Conservation (phyloP, 2,888 invertebrate species). For the Rugalucina vietnamica region DNA sequence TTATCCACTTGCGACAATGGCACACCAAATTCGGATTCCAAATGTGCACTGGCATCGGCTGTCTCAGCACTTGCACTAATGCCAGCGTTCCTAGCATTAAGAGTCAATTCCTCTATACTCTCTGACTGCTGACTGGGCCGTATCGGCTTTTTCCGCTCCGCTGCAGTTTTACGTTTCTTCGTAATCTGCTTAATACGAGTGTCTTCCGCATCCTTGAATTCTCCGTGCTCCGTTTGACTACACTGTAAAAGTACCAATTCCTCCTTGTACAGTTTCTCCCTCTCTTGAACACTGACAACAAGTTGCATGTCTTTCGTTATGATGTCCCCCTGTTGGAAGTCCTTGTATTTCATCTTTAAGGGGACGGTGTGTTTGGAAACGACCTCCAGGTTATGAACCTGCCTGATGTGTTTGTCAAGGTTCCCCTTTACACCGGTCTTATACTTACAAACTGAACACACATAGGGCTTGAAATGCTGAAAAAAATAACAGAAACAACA, state of each 20-base stretch:
- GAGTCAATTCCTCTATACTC: not conserved
- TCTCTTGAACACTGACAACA: constrained; percentile 43
- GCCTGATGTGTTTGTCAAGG: constrained; percentile 64
- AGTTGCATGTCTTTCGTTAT: constrained; percentile 59
- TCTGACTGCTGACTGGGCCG: too few relatives aligned
- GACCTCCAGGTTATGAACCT: constrained; percentile 59
- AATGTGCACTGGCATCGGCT: not conserved
- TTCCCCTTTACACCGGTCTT: constrained; percentile 64
- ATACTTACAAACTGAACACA: constrained; percentile 61
- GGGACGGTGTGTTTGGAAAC: constrained; percentile 63
- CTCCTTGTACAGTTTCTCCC: constrained; percentile 37
- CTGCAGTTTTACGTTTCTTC: not conserved
- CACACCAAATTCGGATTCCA: not conserved
- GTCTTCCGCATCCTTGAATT: not conserved
- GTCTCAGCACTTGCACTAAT: not conserved
- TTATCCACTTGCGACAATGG: not conserved
- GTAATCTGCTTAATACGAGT: not conserved
- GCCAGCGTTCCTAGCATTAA: not conserved
- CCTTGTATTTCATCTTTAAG: constrained; percentile 60
- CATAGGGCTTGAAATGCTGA: constrained; percentile 63
- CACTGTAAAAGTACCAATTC: not conserved
- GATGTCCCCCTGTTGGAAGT: constrained; percentile 59
- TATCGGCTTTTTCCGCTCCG: not conserved
- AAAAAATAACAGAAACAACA: constrained; percentile 18
- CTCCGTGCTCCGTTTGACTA: not conserved